Base-by-base conservation (phyloP, 2,113 vertebrate species). In the Phocoena sinus region DNA sequence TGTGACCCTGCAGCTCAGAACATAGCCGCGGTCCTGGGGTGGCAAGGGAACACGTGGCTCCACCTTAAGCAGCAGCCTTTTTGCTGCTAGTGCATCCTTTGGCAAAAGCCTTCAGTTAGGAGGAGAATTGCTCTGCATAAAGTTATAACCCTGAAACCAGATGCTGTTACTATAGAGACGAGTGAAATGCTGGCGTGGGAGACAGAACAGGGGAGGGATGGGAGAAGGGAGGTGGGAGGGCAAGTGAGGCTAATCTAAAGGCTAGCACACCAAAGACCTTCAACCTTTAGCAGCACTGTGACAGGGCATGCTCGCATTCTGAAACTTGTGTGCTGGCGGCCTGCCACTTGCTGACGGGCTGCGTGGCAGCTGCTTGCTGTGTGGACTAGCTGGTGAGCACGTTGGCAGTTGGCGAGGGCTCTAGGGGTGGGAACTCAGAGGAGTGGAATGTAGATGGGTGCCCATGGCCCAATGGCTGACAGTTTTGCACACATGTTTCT, bases 341-440 rank as follows among this genome's bases (percentile, higher is more conserved):
- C 90, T 36, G 97, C 97, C 97, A 83, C 97, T 38, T 90, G 96
- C 97, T 97, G 97, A 97, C 97, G 95, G 97, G 96, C 98, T 94
- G 97, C 87, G 94, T 96, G 96, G 97, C 98, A 98, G 6, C 94
- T 53, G 74, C 91, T 41, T 4, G 86, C 17, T 13, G 82, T 36
- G 96, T 33, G 84, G 97, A 97, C 97, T 93, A 36, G 97, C 97
- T 77, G 71, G 86, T n/a, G 89, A 98, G 97, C 97, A 97, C 96
- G 96, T 96, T 98, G 97, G 98, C 98, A 97, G 95, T 95, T 97
- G 96, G 97, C 89, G 6, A 15, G 25, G 96, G 90, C 84, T 87
- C 70, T 50, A n/a, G 28, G 93, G 97, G 95, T 76, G 94, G 93
- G 94, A 38, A 76, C 94, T 92, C 58, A n/a, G 76, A 94, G 36